phyloP scores from a whole-genome alignment of 2,888 invertebrate species.

The Encarsia formosa region DNA sequence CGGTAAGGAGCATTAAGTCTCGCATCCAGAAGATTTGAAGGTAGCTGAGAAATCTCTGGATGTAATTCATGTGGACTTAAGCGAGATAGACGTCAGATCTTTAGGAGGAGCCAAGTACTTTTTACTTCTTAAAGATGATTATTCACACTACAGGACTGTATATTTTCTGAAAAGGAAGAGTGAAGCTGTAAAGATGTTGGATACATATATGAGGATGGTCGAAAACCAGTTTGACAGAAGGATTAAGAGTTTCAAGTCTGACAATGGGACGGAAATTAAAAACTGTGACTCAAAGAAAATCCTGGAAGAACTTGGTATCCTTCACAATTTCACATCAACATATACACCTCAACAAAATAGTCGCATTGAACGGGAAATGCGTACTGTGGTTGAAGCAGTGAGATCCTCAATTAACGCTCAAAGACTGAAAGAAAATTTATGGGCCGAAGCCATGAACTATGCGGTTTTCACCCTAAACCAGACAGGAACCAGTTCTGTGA shows the following conservation, averaged over 20 bases:
- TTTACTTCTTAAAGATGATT: slow-evolving; percentile 30
- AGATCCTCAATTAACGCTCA: slow-evolving; percentile 31
- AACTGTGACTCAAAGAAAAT: slow-evolving; percentile 31
- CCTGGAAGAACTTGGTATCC: slow-evolving; percentile 34
- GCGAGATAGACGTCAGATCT: slow-evolving; percentile 33
- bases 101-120: slow-evolving; percentile 37
- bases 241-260: slow-evolving; percentile 32
- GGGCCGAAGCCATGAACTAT: slow-evolving; percentile 35
- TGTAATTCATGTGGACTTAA: slow-evolving; percentile 35
- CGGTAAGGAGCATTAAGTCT: slow-evolving; percentile 33
- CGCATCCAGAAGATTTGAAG: slow-evolving; percentile 17
- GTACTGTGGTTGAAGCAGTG: slow-evolving; percentile 39
- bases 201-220: slow-evolving; percentile 31
- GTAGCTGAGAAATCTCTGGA: slow-evolving; percentile 8
- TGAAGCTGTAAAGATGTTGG: slow-evolving; percentile 31
- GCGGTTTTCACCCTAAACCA: slow-evolving; percentile 27
- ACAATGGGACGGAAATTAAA: slow-evolving; percentile 38
- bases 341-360: slow-evolving; percentile 42
- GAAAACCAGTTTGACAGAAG: slow-evolving; percentile 36
- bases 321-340: slow-evolving; percentile 28
- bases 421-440: slow-evolving; percentile 26
- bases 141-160: slow-evolving; percentile 4
- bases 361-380: slow-evolving; percentile 40
- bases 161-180: slow-evolving; percentile 36
- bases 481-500: slow-evolving; percentile 23